A percentile compares a stretch with the other conserved stretches of the same genome.
These are phyloP conservation scores for Agelastica alni DNA, from an alignment of 2,888 invertebrate genomes.

Conservation along the genomic window DNA sequence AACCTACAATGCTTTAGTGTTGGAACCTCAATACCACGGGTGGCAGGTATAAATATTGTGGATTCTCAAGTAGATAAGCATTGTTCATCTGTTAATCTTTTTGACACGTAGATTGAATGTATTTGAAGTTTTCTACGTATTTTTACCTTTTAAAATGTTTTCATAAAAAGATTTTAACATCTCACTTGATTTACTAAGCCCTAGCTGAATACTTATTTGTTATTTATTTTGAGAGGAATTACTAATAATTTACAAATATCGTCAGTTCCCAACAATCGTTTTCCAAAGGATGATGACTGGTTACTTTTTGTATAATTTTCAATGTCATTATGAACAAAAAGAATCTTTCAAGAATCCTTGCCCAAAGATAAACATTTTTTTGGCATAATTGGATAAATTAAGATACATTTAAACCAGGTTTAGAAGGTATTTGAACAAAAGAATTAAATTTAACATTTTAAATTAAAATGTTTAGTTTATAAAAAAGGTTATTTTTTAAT, in stretches of 20 bases:
- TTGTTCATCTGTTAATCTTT: slow-evolving; percentile 36
- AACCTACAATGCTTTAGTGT: slow-evolving; percentile 27
- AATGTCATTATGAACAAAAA: too few species aligned
- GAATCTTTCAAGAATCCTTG: too few species aligned
- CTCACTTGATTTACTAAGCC: slow-evolving; percentile 35
- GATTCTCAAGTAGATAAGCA: slow-evolving; percentile 31
- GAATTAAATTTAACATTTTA: too few species aligned
- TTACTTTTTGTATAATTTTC: too few species aligned
- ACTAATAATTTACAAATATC: slow-evolving; percentile 22
- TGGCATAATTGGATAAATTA: too few species aligned
- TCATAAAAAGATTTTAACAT: slow-evolving; percentile 33
- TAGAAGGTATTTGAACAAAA: too few species aligned
- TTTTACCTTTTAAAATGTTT: slow-evolving; percentile 35
- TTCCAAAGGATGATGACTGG: too few species aligned
- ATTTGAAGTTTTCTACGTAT: slow-evolving; percentile 36
- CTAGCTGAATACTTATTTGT: slow-evolving; percentile 28
- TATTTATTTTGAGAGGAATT: slow-evolving; percentile 32
- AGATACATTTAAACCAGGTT: too few species aligned
- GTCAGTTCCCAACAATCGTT: too few species aligned
- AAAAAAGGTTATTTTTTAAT: too few species aligned
- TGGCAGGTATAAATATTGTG: slow-evolving; percentile 36
- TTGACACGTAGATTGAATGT: slow-evolving; percentile 35
- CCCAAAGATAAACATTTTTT: too few species aligned
- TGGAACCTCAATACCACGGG: slow-evolving; percentile 30
- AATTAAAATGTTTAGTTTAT: too few species aligned